Percentiles rank a stretch among this genome's conserved stretches.
These are phyloP conservation scores for Ahaetulla prasina DNA, from an alignment of 2,113 vertebrate species.

Conservation along the genomic window DNA sequence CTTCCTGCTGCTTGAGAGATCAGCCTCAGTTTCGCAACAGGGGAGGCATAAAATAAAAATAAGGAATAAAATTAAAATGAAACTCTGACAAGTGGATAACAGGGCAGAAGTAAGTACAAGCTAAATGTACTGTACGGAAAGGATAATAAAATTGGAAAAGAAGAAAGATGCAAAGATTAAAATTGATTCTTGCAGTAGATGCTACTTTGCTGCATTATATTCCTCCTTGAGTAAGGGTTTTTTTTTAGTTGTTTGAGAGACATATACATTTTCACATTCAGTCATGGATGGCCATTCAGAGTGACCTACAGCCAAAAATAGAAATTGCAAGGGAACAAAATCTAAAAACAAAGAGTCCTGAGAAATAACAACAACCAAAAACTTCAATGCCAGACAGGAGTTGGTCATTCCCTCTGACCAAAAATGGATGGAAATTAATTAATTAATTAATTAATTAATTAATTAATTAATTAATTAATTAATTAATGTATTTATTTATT, in stretches of 20 bases:
- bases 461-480: too few species aligned
- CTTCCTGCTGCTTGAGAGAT: not conserved
- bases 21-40: not conserved
- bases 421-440: not conserved
- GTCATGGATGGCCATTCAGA: not conserved
- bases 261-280: not conserved
- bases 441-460: too few species aligned
- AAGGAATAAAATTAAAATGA: not conserved
- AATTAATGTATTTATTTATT: too few species aligned
- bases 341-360: not conserved
- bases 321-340: not conserved
- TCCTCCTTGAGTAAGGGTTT: not conserved
- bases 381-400: not conserved
- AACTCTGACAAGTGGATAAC: not conserved
- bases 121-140: not conserved
- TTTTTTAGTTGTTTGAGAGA: not conserved
- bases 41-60: not conserved
- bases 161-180: not conserved
- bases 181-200: not conserved
- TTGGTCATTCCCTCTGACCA: not conserved
- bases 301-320: not conserved
- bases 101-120: not conserved
- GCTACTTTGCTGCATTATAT: not conserved
- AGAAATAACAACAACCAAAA: not conserved
- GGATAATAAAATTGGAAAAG: not conserved